Conservation (phyloP, 2,888 invertebrate species). For the Drosophila monieri region DNA sequence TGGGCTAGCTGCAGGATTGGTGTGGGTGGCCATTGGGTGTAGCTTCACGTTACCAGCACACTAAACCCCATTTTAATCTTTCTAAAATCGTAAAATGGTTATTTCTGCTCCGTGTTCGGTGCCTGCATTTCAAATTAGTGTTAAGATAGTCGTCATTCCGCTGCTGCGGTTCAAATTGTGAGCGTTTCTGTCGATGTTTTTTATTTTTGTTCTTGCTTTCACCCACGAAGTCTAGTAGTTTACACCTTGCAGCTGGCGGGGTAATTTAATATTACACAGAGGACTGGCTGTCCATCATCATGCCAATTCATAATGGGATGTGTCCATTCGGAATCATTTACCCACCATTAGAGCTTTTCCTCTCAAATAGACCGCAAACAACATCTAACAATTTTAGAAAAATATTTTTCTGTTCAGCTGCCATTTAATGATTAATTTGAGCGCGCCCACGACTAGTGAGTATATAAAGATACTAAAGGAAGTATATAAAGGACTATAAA, state of each 20-base stretch:
- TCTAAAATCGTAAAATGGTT: conserved; percentile 34
- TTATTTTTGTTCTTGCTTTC: neutral
- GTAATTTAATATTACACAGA: conserved; percentile 64
- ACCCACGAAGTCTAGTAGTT: conserved; percentile 44
- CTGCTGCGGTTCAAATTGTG: conserved; percentile 35
- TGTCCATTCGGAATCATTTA: conserved; percentile 22
- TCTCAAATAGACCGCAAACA: neutral
- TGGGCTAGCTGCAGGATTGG: neutral
- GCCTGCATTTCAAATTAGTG: conserved; percentile 71
- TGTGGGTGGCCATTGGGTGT: conserved; percentile 18
- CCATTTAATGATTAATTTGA: neutral
- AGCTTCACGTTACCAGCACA: conserved; percentile 59
- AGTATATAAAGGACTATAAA: neutral
- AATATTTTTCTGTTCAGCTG: neutral
- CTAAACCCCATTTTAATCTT: conserved; percentile 72
- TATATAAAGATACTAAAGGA: too few relatives aligned
- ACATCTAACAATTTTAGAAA: neutral
- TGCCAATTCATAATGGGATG: conserved; percentile 42
- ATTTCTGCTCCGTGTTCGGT: conserved; percentile 30
- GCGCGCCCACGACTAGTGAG: neutral
- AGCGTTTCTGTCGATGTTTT: neutral
- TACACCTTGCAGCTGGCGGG: conserved; percentile 59
- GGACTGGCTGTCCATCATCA: conserved; percentile 14
- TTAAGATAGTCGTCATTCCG: conserved; percentile 19
- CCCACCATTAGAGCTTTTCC: neutral